phyloP scores from a whole-genome alignment of 1,140 invertebrate genomes.

The Megalopta genalis region DNA sequence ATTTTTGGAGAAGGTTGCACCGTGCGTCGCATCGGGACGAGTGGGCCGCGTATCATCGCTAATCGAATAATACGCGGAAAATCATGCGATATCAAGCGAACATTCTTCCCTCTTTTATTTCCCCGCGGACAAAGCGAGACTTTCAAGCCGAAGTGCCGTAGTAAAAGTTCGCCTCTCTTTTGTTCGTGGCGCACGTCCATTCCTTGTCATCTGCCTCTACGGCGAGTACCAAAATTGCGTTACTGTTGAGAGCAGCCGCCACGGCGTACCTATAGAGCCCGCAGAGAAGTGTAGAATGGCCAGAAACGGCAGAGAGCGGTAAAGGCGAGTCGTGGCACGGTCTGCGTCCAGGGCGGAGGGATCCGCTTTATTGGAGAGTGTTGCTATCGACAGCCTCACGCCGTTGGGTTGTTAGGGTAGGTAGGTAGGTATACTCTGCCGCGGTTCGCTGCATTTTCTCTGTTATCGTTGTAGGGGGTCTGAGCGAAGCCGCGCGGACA shows the following conservation, averaged over 20 bases:
- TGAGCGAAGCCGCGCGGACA: conserved; percentile 73
- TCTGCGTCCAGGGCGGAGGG: conserved; percentile 56
- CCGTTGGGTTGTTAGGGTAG: conserved; percentile 67
- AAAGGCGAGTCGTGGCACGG: conserved; percentile 48
- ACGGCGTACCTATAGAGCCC: conserved; percentile 43
- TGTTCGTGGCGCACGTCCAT: conserved; percentile 30
- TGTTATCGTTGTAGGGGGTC: conserved; percentile 76
- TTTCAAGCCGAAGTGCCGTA: conserved; percentile 12
- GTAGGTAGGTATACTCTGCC: conserved; percentile 68
- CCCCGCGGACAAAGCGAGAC: conserved; percentile 20
- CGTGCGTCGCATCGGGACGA: too few species aligned
- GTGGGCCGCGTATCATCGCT: not conserved
- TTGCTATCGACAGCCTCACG: conserved; percentile 74
- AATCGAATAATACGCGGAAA: conserved; percentile 24
- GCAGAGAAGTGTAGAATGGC: conserved; percentile 54
- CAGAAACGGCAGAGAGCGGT: conserved; percentile 41
- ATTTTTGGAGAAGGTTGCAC: too few species aligned
- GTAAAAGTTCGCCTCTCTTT: conserved; percentile 19
- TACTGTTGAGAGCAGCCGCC: conserved; percentile 58
- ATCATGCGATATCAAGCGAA: conserved; percentile 39
- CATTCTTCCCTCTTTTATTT: conserved; percentile 21
- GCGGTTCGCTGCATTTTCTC: conserved; percentile 76
- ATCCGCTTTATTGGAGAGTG: conserved; percentile 76
- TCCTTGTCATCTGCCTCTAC: conserved; percentile 40
- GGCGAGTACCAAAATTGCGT: conserved; percentile 68